Evolutionary conservation across 2,888 invertebrate species (phyloP).

Genomic region (Cheiracanthium punctorium): DNA sequence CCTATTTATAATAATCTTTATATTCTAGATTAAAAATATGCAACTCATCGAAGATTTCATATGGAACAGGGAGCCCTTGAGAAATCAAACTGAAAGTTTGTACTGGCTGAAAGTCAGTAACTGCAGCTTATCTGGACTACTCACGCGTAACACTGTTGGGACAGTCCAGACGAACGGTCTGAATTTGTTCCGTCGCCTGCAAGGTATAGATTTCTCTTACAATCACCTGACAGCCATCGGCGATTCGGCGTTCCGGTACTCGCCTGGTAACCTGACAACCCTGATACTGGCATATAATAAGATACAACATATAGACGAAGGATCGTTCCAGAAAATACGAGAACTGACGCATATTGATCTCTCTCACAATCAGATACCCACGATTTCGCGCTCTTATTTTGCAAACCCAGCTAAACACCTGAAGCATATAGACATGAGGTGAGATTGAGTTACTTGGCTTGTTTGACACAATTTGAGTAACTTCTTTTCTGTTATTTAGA

Average conservation of each 20-base stretch:
- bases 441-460: no score
- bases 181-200: neutral
- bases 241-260: slow-evolving; percentile 15
- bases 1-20: no score
- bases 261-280: slow-evolving; percentile 35
- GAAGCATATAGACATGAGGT: slow-evolving; percentile 43
- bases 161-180: slow-evolving; percentile 42
- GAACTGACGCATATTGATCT: slow-evolving; percentile 24
- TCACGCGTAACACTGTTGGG: slow-evolving; percentile 21
- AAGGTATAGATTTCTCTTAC: slow-evolving; percentile 39
- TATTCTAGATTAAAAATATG: no score
- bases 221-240: slow-evolving; percentile 26
- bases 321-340: neutral
- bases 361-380: slow-evolving; percentile 42
- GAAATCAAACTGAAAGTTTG: slow-evolving; percentile 27
- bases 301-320: slow-evolving; percentile 15
- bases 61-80: slow-evolving; percentile 34
- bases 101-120: slow-evolving; percentile 4
- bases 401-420: slow-evolving; percentile 17
- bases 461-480: no score
- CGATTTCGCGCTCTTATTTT: slow-evolving; percentile 9
- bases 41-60: no score
- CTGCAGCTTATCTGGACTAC: slow-evolving; percentile 24
- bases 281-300: slow-evolving; percentile 37
- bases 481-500: no score